Conservation (phyloP, 2,888 invertebrate genomes). For the Athrips mouffetella region DNA sequence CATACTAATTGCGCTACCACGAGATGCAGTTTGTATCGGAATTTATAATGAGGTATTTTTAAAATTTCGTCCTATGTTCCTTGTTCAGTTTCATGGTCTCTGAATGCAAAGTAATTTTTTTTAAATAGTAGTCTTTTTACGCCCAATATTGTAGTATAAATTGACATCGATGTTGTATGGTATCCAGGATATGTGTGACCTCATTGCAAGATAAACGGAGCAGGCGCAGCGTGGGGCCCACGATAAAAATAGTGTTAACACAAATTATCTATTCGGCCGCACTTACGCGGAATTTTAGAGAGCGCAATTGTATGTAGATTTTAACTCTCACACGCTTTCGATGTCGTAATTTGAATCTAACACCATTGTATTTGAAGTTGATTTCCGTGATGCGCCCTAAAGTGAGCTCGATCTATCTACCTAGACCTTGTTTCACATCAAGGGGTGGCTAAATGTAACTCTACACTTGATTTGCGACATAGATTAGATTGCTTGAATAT, state of each 20-base stretch:
- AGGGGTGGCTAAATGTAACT: constrained; percentile 54
- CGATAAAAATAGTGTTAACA: constrained; percentile 34
- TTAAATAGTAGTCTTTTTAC: too few relatives aligned
- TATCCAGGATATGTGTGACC: constrained; percentile 26
- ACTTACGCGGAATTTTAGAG: constrained; percentile 18
- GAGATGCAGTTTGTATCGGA: too few relatives aligned
- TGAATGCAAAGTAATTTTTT: too few relatives aligned
- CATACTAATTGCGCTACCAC: too few relatives aligned
- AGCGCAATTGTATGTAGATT: constrained; percentile 30
- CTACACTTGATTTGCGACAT: constrained; percentile 58
- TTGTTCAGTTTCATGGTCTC: too few relatives aligned
- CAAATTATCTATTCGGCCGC: constrained; percentile 17
- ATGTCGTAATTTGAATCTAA: constrained; percentile 34
- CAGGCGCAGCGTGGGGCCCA: constrained; percentile 24
- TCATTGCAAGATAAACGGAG: constrained; percentile 35
- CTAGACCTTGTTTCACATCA: constrained; percentile 70
- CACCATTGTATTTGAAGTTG: constrained; percentile 36
- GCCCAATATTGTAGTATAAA: too few relatives aligned
- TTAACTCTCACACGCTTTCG: constrained; percentile 45
- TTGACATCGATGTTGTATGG: too few relatives aligned
- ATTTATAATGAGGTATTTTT: too few relatives aligned
- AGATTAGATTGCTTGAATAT: constrained; percentile 57
- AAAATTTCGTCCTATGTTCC: too few relatives aligned
- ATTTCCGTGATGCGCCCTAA: constrained; percentile 45
- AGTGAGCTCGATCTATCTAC: constrained; percentile 68